phyloP scores from a whole-genome alignment of 2,888 invertebrate species.

The Pachliopta kotzebuea region DNA sequence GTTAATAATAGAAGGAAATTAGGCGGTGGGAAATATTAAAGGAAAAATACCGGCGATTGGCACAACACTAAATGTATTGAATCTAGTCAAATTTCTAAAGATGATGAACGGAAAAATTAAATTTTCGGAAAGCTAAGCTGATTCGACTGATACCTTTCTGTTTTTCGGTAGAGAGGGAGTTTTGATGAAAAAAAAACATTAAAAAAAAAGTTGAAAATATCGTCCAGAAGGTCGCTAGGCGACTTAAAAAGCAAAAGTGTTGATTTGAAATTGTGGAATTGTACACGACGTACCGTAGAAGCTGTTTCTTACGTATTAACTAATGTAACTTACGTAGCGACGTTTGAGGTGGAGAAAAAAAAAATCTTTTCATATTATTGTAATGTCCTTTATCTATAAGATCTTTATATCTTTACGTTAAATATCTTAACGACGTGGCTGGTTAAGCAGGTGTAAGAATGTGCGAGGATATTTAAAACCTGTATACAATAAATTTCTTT shows the following conservation, averaged over 20 bases:
- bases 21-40: constrained; percentile 40
- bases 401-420: constrained; percentile 76
- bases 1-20: constrained; percentile 46
- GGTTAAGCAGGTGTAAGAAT: constrained; percentile 74
- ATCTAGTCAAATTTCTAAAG: constrained; percentile 78
- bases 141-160: constrained; percentile 69
- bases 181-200: constrained; percentile 38
- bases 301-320: constrained; percentile 55
- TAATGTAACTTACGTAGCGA: constrained; percentile 59
- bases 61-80: constrained; percentile 60
- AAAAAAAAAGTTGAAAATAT: constrained; percentile 46
- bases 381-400: constrained; percentile 74
- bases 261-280: constrained; percentile 77
- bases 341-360: constrained; percentile 52
- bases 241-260: constrained; percentile 54
- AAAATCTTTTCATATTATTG: constrained; percentile 65
- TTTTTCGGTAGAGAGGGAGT: too few species aligned
- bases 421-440: constrained; percentile 70
- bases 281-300: constrained; percentile 53
- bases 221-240: constrained; percentile 76
- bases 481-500: constrained; percentile 81
- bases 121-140: constrained; percentile 55
- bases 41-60: constrained; percentile 54
- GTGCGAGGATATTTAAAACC: constrained; percentile 79
- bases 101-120: constrained; percentile 42